Percentiles rank a stretch among this genome's conserved stretches.
phyloP scores from a whole-genome alignment of 2,888 invertebrate genomes.

The Pheosia tremula region DNA sequence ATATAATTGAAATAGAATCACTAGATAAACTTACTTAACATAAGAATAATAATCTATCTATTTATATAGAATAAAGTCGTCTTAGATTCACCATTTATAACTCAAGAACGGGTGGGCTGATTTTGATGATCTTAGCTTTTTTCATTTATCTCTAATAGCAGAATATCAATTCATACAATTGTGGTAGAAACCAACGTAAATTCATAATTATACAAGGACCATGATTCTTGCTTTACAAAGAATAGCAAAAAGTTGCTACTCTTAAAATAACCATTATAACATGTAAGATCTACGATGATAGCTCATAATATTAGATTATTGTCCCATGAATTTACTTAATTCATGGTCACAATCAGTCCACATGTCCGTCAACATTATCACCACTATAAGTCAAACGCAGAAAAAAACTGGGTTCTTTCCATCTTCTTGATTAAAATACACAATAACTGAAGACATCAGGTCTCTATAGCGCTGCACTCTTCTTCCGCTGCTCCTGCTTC shows the following conservation, averaged over 20 bases:
- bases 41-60: too few species aligned
- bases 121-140: too few species aligned
- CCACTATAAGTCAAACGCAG: conserved; percentile 35
- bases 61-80: too few species aligned
- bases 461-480: conserved; percentile 15
- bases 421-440: conserved; percentile 41
- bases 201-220: neutral
- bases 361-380: conserved; percentile 27
- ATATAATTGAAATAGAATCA: too few species aligned
- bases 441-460: conserved; percentile 44
- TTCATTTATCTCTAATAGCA: too few species aligned
- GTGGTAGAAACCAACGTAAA: neutral
- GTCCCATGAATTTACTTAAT: conserved; percentile 45
- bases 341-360: conserved; percentile 38
- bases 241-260: neutral
- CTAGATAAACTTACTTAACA: too few species aligned
- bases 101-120: too few species aligned
- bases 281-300: conserved; percentile 35
- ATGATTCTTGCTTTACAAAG: neutral
- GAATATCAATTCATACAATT: too few species aligned
- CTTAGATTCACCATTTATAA: too few species aligned
- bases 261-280: neutral
- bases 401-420: conserved; percentile 49
- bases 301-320: conserved; percentile 42
- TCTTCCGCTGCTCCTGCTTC: too few species aligned